Base-by-base conservation (phyloP, 2,888 invertebrate species). In the Drosophila quinaria region DNA sequence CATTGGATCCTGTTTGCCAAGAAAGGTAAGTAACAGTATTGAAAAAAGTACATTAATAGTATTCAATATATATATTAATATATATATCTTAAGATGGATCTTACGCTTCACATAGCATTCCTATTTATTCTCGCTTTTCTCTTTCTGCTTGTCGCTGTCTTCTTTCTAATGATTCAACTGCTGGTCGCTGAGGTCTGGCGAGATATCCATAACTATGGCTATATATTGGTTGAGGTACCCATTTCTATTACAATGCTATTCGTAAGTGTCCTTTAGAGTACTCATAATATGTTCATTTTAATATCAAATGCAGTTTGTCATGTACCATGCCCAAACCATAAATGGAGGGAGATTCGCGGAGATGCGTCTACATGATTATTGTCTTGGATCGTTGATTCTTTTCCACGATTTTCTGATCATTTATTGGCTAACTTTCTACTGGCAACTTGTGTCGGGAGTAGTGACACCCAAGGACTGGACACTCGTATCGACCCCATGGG, bases 261-360 rank as follows among this genome's bases (percentile, higher is more conserved):
- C n/a, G 75, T 75, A 4, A 19, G 13, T 29, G 22, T 0, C 11
- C 6, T 1, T 2, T 5, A 9, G 4, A 13, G 4, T 13, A n/a
- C 0, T 9, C 10, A 9, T 1, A 2, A 15, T 15, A 9, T 3
- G 11, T 4, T 33, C 25, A 13, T 5, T 25, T 6, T 8, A 37
- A n/a, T 37, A 6, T 37, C n/a, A 10, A 46, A 19, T 15, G n/a
- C 29, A 82, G 90, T 80, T 87, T 39, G 31, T 80, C 22, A 68
- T 83, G 74, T 78, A 89, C 47, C 87, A 90, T 49, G 79, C 77
- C 0, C 90, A 90, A 56, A 82, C 84, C 1, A 87, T 90, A 35
- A 59, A 65, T 37, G 90, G 89, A 0, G 74, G 79, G 11, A 80
- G 86, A 4, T 80, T 81, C 60, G 84, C 80, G 4, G 86, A 84